These are phyloP conservation scores for Argopecten irradians DNA, from an alignment of 1,140 invertebrate species.

Conservation along the genomic window DNA sequence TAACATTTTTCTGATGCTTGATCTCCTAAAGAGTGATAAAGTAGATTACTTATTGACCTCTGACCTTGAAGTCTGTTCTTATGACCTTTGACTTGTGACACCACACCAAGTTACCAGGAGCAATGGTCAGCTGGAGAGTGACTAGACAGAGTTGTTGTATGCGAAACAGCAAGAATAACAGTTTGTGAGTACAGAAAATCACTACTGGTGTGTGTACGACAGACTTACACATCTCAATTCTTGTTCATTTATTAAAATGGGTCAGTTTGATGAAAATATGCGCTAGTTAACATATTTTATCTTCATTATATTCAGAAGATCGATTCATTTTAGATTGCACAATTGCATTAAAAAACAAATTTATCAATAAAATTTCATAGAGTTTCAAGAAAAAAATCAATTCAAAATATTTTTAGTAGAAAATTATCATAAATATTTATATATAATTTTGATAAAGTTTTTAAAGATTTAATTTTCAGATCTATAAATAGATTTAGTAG, in stretches of 20 bases:
- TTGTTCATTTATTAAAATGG: not conserved
- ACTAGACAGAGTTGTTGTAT: not conserved
- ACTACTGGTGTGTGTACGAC: not conserved
- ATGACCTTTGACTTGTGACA: not conserved
- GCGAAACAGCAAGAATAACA: not conserved
- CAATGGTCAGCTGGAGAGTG: not conserved
- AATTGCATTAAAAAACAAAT: not conserved
- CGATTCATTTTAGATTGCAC: not conserved
- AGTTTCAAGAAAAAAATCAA: not conserved
- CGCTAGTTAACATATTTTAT: not conserved
- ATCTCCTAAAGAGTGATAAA: too few relatives aligned
- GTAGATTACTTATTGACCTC: too few relatives aligned
- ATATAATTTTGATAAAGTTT: not conserved
- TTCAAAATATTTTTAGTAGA: not conserved
- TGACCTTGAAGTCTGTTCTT: not conserved
- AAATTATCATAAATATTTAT: slow-evolving; percentile 19
- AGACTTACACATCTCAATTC: not conserved
- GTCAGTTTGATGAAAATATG: not conserved
- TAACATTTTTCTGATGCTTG: too few relatives aligned
- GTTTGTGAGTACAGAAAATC: not conserved
- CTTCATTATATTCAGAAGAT: not conserved
- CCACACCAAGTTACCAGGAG: not conserved
- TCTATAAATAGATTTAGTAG: not conserved
- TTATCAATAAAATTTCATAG: not conserved
- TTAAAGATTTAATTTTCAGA: not conserved